Base-by-base conservation (phyloP, 2,888 invertebrate species). In the Schizotus pectinicornis region DNA sequence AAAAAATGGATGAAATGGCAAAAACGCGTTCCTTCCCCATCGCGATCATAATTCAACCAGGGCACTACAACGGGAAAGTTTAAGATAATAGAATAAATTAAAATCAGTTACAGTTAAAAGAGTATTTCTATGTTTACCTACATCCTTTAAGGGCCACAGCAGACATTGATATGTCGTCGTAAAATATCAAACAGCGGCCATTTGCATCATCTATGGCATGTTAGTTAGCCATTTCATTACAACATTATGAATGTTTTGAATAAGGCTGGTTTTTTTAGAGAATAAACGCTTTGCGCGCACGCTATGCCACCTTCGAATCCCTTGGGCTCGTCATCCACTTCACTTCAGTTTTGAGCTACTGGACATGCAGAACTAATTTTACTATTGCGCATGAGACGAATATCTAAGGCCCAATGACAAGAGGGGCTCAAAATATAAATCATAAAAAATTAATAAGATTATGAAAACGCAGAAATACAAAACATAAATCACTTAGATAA, bases 241-340 rank as follows among this genome's bases (percentile, higher is more conserved):
- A 64, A 67, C 63, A 64, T 72, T 72, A 72, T 71, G 68, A 72
- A 69, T 67, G 69, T 67, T 70, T 71, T 70, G 69, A 71, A 71
- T 70, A 67, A 42, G 48, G 38, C 33, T 51, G 31, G 31, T 53
- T 59, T 49, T 55, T 60, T 51, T 41, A 42, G 43, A 45, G 60
- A 39, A 51, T 56, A 56, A 55, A 56, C 51, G 47, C 52, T 51
- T 51, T 32, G 48, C 59, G 50, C 52, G 51, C 59, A 56, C 62
- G 46, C 49, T 46, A 56, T 46, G 39, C 45, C 56, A 46, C 51
- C 56, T 56, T 46, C 45, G 34, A 43, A 56, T 56, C 55, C 55
- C 55, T 39, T 48, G 39, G 41, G 47, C 35, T 55, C 48, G 38
- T 55, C 55, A 47, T 48, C 42, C 41, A 42, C 22, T 8, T 14